phyloP scores from a whole-genome alignment of 2,113 vertebrate genomes.

The Tenebrosternarchus preto region DNA sequence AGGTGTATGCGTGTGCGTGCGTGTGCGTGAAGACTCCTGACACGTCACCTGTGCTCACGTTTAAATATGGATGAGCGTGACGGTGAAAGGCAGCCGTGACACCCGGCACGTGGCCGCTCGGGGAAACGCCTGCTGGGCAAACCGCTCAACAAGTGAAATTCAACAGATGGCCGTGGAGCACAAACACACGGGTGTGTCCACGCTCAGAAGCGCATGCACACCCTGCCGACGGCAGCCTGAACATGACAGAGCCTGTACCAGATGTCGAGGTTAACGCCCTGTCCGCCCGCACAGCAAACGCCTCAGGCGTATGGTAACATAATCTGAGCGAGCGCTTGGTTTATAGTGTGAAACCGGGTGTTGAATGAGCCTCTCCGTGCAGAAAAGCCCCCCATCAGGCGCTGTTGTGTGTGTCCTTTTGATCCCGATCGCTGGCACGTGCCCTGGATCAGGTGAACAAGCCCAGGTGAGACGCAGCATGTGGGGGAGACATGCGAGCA shows the following conservation, averaged over 20 bases:
- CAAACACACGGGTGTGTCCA: conserved; percentile 64
- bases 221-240: conserved; percentile 39
- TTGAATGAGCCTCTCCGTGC: conserved; percentile 62
- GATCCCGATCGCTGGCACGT: conserved; percentile 73
- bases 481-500: no score
- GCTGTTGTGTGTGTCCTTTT: conserved; percentile 69
- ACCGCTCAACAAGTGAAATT: conserved; percentile 66
- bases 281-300: conserved; percentile 48
- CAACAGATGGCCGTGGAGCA: conserved; percentile 70
- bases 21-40: no score
- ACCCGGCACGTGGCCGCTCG: conserved; percentile 66
- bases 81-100: conserved; percentile 57
- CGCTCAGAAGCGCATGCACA: conserved; percentile 47
- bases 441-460: conserved; percentile 72
- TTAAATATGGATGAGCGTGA: conserved; percentile 80
- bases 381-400: conserved; percentile 50
- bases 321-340: conserved; percentile 68
- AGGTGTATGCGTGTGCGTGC: no score
- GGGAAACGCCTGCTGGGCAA: conserved; percentile 59
- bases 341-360: conserved; percentile 68
- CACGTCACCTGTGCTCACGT: conserved; percentile 59
- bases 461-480: conserved; percentile 61
- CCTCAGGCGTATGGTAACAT: conserved; percentile 52
- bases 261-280: conserved; percentile 67
- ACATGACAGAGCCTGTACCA: conserved; percentile 62